A percentile compares a stretch with the other conserved stretches of the same genome.
Evolutionary conservation across 1,140 invertebrate genomes (phyloP).

Genomic region (Stenopsyche tienmushanensis): DNA sequence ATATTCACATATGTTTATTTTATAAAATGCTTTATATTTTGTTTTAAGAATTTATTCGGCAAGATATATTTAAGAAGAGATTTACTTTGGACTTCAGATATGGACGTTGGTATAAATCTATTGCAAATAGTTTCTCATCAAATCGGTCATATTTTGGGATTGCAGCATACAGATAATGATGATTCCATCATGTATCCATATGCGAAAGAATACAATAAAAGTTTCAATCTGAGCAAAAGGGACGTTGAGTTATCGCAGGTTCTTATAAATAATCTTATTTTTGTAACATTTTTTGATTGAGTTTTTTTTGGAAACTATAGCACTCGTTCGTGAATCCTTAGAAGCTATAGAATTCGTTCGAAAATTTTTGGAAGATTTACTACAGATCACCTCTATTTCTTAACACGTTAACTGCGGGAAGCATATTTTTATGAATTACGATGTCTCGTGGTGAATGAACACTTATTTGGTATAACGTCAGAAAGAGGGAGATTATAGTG

Average conservation of each 20-base stretch:
- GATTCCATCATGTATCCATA: not conserved
- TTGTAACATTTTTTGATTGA: no score
- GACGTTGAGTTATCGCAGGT: not conserved
- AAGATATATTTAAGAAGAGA: conserved; percentile 5
- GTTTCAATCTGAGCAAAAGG: not conserved
- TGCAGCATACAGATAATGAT: not conserved
- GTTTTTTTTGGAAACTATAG: no score
- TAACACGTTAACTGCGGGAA: no score
- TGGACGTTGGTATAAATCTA: not conserved
- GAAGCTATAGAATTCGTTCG: not conserved
- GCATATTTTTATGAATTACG: no score
- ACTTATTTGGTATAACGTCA: no score
- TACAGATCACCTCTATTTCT: no score
- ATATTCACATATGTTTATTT: not conserved
- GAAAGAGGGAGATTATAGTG: no score
- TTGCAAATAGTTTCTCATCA: not conserved
- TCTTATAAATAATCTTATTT: not conserved
- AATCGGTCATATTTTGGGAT: conserved; percentile 8
- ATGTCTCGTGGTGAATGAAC: no score
- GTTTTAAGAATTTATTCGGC: not conserved
- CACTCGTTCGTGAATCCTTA: no score
- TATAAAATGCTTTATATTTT: not conserved
- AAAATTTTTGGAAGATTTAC: not conserved
- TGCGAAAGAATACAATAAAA: not conserved
- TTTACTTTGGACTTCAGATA: not conserved